Conservation (phyloP, 2,888 invertebrate genomes). For the Eupeodes luniger region DNA sequence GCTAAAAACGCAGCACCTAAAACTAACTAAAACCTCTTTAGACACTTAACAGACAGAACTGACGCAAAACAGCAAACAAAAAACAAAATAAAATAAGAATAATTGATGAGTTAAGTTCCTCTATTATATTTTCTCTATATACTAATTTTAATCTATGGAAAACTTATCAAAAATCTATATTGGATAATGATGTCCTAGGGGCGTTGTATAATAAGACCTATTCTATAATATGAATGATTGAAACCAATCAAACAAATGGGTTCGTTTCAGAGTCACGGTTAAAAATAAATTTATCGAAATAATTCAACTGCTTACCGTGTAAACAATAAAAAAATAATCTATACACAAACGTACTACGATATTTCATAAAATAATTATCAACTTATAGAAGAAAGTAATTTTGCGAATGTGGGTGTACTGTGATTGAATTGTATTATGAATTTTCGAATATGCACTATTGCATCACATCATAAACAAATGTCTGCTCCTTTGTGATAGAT, state of each 20-base stretch:
- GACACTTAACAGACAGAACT: too few relatives aligned
- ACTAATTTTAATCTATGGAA: neutral
- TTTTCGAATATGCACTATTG: too few relatives aligned
- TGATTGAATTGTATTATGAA: too few relatives aligned
- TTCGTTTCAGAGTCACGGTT: slow-evolving; percentile 16
- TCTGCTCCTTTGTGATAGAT: too few relatives aligned
- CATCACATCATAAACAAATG: too few relatives aligned
- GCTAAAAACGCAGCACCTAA: too few relatives aligned
- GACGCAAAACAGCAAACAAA: too few relatives aligned
- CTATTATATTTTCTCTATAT: neutral
- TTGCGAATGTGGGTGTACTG: too few relatives aligned
- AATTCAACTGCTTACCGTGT: neutral
- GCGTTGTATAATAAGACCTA: neutral
- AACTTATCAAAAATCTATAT: slow-evolving; percentile 5
- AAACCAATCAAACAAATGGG: slow-evolving; percentile 66
- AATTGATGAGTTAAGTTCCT: neutral
- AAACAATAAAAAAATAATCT: neutral
- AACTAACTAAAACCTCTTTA: too few relatives aligned
- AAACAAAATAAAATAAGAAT: neutral
- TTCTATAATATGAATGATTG: slow-evolving; percentile 42
- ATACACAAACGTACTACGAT: neutral
- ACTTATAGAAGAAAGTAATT: too few relatives aligned
- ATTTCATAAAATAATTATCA: too few relatives aligned
- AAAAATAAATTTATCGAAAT: neutral
- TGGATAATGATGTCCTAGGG: slow-evolving; percentile 9